Conservation (phyloP, 2,113 vertebrate species). For the Pogonocichla stellata region DNA sequence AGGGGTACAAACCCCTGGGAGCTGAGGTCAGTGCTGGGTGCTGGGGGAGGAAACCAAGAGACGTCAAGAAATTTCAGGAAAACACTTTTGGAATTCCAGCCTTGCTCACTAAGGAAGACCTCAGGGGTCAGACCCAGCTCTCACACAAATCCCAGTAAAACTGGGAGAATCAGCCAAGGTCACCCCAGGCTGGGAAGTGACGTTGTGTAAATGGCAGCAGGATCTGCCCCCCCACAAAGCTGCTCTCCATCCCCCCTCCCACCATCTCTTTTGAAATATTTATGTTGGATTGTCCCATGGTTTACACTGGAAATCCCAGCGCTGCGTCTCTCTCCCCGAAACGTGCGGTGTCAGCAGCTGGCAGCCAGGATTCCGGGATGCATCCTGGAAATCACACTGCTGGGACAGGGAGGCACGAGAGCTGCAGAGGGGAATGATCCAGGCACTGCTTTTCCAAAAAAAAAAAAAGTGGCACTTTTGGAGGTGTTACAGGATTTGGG, state of each 20-base stretch:
- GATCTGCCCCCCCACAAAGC: not conserved
- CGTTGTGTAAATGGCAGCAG: not conserved
- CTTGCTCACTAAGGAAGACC: not conserved
- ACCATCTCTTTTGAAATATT: constrained; percentile 35
- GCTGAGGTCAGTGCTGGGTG: not conserved
- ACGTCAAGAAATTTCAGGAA: not conserved
- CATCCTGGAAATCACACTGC: not conserved
- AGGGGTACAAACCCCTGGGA: not conserved
- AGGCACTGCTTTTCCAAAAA: not conserved
- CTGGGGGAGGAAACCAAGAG: not conserved
- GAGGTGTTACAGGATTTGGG: accelerated
- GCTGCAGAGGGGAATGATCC: accelerated
- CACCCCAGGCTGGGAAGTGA: not conserved
- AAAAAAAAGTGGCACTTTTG: not conserved
- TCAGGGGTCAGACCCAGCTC: not conserved
- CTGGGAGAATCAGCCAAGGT: not conserved
- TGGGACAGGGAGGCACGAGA: not conserved
- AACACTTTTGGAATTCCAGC: not conserved
- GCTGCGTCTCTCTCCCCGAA: not conserved
- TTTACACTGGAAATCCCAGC: constrained; percentile 27
- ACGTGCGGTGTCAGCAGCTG: constrained; percentile 32
- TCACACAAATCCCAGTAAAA: accelerated
- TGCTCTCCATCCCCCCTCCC: not conserved
- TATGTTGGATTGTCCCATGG: not conserved
- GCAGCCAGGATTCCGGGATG: not conserved